Evolutionary conservation across 92 coral and sea anemone species (phyloP).

Genomic region (Palythoa grandiflora): DNA sequence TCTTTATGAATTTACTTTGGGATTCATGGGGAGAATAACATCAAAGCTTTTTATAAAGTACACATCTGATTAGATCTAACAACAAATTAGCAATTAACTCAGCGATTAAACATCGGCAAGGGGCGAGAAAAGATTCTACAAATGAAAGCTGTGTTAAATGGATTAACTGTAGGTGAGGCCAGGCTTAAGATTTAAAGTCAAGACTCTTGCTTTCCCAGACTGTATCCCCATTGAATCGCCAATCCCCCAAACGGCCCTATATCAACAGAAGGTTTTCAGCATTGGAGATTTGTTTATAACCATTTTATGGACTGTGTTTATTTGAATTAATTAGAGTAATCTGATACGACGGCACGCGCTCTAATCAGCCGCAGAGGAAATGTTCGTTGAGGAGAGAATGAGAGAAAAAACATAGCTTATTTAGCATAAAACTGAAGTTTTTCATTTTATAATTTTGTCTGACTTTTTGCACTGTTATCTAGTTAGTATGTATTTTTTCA

Average conservation of each 20-base stretch:
- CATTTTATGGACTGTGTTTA: constrained; percentile 76
- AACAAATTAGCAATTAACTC: constrained; percentile 92
- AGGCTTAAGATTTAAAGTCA: constrained; percentile 37
- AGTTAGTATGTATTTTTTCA: neutral
- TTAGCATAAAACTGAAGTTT: constrained; percentile 49
- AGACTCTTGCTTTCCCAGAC: constrained; percentile 41
- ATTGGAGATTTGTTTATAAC: constrained; percentile 63
- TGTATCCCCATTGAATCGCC: constrained; percentile 26
- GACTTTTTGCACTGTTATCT: neutral
- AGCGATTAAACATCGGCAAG: constrained; percentile 76
- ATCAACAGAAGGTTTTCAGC: constrained; percentile 69
- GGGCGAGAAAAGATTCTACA: constrained; percentile 67
- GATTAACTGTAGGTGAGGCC: constrained; percentile 57
- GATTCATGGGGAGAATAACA: constrained; percentile 48
- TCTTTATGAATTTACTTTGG: constrained; percentile 8
- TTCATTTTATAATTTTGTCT: neutral
- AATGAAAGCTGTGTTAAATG: constrained; percentile 57
- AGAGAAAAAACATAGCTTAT: constrained; percentile 42
- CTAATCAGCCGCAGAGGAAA: constrained; percentile 74
- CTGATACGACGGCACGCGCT: constrained; percentile 77
- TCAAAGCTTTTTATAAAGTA: constrained; percentile 75
- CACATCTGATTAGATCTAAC: constrained; percentile 88
- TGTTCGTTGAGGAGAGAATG: constrained; percentile 55
- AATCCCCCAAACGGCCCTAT: constrained; percentile 61
- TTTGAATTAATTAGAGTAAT: constrained; percentile 79